Evolutionary conservation across 2,797 vertebrate species (phyloP).

Genomic region (Arnoldichthys spilopterus): DNA sequence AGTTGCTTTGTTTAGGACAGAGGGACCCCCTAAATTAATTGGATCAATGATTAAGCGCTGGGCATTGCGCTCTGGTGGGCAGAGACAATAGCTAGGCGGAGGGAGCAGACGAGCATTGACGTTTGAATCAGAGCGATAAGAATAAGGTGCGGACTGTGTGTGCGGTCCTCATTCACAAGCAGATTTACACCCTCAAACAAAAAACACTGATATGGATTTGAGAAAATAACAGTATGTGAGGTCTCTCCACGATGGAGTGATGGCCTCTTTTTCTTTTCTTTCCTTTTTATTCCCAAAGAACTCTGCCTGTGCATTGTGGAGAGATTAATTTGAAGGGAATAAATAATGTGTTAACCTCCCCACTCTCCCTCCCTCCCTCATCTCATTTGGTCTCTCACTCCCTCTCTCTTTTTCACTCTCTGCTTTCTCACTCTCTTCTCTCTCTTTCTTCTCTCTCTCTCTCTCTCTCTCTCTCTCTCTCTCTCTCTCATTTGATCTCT

Average conservation of each 20-base stretch:
- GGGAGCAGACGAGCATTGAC: constrained; percentile 70
- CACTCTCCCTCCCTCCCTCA: not conserved
- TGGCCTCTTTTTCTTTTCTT: constrained; percentile 10
- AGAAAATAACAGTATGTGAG: constrained; percentile 54
- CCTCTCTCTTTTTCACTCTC: not conserved
- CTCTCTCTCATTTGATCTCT: not conserved
- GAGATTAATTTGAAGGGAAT: too few relatives aligned
- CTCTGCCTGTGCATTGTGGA: too few relatives aligned
- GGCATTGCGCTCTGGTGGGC: constrained; percentile 70
- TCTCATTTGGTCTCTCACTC: not conserved
- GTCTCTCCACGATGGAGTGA: constrained; percentile 5
- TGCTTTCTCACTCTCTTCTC: not conserved
- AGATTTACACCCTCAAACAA: constrained; percentile 47
- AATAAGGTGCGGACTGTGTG: constrained; percentile 25
- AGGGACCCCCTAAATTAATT: constrained; percentile 76
- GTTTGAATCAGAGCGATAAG: constrained; percentile 63
- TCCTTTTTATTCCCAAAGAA: not conserved
- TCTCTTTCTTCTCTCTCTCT: not conserved
- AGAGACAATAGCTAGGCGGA: constrained; percentile 73
- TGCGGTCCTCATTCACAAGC: constrained; percentile 15
- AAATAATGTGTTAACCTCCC: too few relatives aligned
- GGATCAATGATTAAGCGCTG: constrained; percentile 80
- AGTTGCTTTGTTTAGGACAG: constrained; percentile 62
- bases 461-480: not conserved
- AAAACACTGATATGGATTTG: constrained; percentile 53